A percentile compares a stretch with the other conserved stretches of the same genome.
Evolutionary conservation across 2,888 invertebrate genomes (phyloP).

Genomic region (Tiphia femorata): DNA sequence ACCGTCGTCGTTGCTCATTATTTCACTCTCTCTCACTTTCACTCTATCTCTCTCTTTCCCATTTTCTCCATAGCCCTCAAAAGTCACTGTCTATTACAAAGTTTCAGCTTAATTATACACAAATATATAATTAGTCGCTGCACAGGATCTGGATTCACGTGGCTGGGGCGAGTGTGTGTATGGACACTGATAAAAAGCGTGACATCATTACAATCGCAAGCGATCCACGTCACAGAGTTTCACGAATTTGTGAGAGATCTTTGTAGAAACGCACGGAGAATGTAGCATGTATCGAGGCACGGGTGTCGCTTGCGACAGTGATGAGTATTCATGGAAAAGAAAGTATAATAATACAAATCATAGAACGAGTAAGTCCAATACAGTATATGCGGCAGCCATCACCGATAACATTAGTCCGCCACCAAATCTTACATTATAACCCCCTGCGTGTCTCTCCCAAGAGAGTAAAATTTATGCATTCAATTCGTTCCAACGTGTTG

Average conservation of each 20-base stretch:
- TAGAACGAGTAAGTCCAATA: constrained; percentile 55
- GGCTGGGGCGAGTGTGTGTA: constrained; percentile 58
- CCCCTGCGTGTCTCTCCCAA: constrained; percentile 6
- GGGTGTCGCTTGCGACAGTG: constrained; percentile 40
- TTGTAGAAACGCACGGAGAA: no score
- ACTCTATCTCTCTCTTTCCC: constrained; percentile 6
- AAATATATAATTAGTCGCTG: constrained; percentile 40
- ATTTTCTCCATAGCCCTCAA: constrained; percentile 10
- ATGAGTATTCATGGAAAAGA: constrained; percentile 53
- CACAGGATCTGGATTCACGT: constrained; percentile 39
- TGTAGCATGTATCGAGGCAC: no score
- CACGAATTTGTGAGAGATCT: no score
- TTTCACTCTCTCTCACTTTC: neutral
- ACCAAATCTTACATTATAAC: constrained; percentile 44
- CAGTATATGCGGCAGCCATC: constrained; percentile 51
- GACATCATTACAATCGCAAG: constrained; percentile 58
- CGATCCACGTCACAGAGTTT: no score
- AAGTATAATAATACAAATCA: constrained; percentile 58
- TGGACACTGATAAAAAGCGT: constrained; percentile 67
- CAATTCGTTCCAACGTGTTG: neutral
- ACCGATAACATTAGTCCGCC: constrained; percentile 56
- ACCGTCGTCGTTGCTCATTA: constrained; percentile 21
- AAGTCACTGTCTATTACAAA: constrained; percentile 22
- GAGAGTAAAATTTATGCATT: neutral
- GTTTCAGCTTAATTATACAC: constrained; percentile 18